A percentile compares a stretch with the other conserved stretches of the same genome.
Conservation (phyloP, 2,888 invertebrate species). For the Caradrina kadenii region DNA sequence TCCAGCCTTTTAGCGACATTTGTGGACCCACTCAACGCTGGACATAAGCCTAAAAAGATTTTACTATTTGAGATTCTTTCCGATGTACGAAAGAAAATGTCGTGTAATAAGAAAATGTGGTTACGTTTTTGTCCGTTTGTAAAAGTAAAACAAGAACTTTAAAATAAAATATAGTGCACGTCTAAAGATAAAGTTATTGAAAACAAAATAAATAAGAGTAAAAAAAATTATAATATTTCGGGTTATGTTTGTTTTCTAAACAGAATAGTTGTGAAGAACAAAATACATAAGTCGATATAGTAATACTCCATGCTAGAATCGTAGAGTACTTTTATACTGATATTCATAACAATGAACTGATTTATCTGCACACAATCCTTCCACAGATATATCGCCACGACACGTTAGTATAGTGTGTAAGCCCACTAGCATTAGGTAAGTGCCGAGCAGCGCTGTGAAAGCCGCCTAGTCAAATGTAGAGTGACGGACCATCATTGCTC, state of each 20-base stretch:
- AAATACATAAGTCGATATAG: background rate
- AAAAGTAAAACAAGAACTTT: constrained; percentile 3
- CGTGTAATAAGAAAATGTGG: constrained; percentile 58
- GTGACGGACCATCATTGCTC: constrained; percentile 89
- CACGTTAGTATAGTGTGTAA: constrained; percentile 67
- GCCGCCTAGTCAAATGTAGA: constrained; percentile 89
- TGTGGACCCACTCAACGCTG: constrained; percentile 90
- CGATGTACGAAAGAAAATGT: constrained; percentile 74
- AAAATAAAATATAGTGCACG: background rate
- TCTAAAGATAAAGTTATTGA: background rate
- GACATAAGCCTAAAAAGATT: constrained; percentile 90
- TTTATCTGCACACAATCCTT: background rate
- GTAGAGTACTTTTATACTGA: background rate
- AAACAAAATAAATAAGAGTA: background rate
- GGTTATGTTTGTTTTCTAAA: background rate
- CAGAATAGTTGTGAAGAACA: background rate
- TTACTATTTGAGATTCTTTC: constrained; percentile 86
- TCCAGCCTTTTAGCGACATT: constrained; percentile 91
- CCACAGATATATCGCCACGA: constrained; percentile 18
- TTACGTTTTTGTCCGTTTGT: constrained; percentile 31
- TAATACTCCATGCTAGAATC: background rate
- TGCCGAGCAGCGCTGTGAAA: constrained; percentile 83
- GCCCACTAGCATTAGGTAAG: constrained; percentile 78
- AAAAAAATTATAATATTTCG: background rate
- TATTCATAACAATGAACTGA: background rate